These are phyloP conservation scores for Mythimna loreyi DNA, from an alignment of 2,888 invertebrate genomes.

Conservation along the genomic window DNA sequence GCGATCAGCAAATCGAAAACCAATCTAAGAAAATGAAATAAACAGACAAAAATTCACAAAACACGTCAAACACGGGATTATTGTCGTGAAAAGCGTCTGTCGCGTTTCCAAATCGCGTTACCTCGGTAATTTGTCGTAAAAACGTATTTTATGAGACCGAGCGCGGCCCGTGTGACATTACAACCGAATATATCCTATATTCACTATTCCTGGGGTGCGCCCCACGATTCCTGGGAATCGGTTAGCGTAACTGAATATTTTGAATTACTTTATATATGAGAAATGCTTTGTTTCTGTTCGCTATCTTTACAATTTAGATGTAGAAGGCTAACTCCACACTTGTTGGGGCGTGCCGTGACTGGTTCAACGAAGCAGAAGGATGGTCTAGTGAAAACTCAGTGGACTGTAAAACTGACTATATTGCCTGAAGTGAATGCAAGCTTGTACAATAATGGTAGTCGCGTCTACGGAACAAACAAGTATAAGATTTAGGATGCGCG, in stretches of 20 bases:
- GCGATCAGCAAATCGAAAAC: conserved; percentile 49
- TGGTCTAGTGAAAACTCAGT: no score
- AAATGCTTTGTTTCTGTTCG: conserved; percentile 1
- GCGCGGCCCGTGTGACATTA: conserved; percentile 61
- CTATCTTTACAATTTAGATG: not conserved
- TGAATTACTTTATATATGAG: not conserved
- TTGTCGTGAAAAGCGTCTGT: conserved; percentile 55
- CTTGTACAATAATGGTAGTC: no score
- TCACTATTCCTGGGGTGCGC: conserved; percentile 38
- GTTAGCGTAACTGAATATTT: conserved; percentile 14
- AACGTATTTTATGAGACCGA: conserved; percentile 73
- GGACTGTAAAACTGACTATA: no score
- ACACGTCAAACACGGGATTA: conserved; percentile 40
- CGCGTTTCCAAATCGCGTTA: conserved; percentile 75
- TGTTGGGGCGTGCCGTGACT: no score
- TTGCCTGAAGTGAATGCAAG: no score
- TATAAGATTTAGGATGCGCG: no score
- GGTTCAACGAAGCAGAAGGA: no score
- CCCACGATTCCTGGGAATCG: conserved; percentile 19
- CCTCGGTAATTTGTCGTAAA: conserved; percentile 78
- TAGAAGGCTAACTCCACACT: not conserved
- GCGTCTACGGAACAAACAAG: no score
- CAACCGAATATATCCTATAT: conserved; percentile 60
- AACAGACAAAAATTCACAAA: conserved; percentile 13
- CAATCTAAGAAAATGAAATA: conserved; percentile 56